Conservation (phyloP, 2,797 vertebrate species). For the Varecia variegata region DNA sequence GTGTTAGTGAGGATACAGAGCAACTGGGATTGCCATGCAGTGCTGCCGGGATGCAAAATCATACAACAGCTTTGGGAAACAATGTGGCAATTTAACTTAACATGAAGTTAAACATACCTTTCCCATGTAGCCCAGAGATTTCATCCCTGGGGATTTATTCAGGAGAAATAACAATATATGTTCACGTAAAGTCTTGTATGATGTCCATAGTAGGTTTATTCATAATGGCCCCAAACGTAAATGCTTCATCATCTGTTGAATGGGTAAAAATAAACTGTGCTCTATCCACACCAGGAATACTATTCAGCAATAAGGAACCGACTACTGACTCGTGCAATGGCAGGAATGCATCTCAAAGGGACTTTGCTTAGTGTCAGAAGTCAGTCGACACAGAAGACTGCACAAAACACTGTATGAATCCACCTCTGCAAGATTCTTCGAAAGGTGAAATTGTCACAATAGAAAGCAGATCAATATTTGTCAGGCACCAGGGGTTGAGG, state of each 20-base stretch:
- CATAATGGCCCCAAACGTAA: background rate
- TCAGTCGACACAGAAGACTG: background rate
- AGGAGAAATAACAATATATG: too few relatives aligned
- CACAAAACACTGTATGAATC: background rate
- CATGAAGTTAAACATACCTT: too few relatives aligned
- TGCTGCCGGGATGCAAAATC: background rate
- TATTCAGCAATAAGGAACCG: too few relatives aligned
- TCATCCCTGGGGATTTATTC: background rate
- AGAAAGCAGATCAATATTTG: background rate
- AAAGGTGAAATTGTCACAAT: background rate
- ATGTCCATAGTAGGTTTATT: background rate
- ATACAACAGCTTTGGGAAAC: background rate
- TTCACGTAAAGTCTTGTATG: background rate
- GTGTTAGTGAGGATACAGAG: rapidly evolving
- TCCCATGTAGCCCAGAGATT: background rate
- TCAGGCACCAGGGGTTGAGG: too few relatives aligned
- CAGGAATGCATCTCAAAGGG: background rate
- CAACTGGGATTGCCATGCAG: background rate
- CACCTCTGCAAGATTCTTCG: background rate
- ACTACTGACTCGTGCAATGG: rapidly evolving
- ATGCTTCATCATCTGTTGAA: background rate
- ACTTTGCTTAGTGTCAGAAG: background rate
- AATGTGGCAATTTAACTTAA: background rate
- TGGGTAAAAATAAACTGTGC: background rate
- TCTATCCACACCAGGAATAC: too few relatives aligned